A percentile compares a stretch with the other conserved stretches of the same genome.
Evolutionary conservation across 1,140 invertebrate species (phyloP).

Genomic region (Fopius arisanus): DNA sequence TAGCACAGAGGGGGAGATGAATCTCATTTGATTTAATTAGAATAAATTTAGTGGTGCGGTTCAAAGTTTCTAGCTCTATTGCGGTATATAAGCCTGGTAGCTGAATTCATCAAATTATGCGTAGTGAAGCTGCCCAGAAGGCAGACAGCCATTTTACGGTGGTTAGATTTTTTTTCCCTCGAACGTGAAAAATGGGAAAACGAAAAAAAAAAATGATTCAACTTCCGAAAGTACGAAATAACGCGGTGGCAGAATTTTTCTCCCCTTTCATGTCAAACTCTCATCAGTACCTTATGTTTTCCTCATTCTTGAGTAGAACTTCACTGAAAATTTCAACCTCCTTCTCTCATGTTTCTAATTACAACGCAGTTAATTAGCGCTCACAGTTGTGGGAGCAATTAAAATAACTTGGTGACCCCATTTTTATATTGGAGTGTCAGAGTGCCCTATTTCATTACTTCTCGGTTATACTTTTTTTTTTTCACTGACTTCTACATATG

Average conservation of each 20-base stretch:
- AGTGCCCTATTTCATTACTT: not conserved
- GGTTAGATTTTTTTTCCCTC: not conserved
- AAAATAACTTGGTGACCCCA: not conserved
- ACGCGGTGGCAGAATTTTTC: not conserved
- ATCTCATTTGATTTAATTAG: constrained; percentile 59
- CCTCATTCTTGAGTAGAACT: constrained; percentile 44
- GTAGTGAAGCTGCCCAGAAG: constrained; percentile 33
- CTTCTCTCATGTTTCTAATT: constrained; percentile 30
- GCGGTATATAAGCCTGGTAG: constrained; percentile 53
- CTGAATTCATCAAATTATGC: constrained; percentile 58
- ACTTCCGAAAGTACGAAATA: not conserved
- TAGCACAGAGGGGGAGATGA: constrained; percentile 38
- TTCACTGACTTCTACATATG: constrained; percentile 27
- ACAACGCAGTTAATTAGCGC: not conserved
- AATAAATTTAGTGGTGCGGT: constrained; percentile 52
- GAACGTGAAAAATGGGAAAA: no score
- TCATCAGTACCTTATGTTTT: constrained; percentile 33
- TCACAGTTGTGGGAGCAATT: not conserved
- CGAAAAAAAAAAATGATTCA: not conserved
- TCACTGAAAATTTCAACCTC: constrained; percentile 30
- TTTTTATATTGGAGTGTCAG: constrained; percentile 11
- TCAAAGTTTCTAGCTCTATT: constrained; percentile 52
- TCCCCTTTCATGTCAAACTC: not conserved
- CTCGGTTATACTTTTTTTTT: constrained; percentile 15
- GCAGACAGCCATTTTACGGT: not conserved